These are phyloP conservation scores for Gryllus longicercus DNA, from an alignment of 2,888 invertebrate genomes.

Conservation along the genomic window DNA sequence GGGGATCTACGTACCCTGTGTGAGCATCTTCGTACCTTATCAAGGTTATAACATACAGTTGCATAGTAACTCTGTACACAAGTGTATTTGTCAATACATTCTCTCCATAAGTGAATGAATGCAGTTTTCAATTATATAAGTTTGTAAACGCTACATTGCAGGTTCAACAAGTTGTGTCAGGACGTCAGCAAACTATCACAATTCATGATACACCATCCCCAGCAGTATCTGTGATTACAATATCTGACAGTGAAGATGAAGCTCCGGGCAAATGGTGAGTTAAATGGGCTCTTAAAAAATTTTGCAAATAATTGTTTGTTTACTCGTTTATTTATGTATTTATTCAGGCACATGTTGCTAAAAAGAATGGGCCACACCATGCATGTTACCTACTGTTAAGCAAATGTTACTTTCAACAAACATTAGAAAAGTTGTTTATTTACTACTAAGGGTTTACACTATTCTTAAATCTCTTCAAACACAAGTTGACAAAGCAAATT, in stretches of 20 bases:
- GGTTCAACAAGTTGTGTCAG: conserved; percentile 47
- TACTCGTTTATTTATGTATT: not conserved
- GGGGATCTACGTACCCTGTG: too few species aligned
- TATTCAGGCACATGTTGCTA: not conserved
- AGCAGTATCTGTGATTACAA: conserved; percentile 91
- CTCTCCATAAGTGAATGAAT: too few species aligned
- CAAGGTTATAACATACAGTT: too few species aligned
- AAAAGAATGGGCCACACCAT: not conserved
- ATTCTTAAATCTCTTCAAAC: not conserved
- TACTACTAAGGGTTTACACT: too few species aligned
- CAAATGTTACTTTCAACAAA: too few species aligned
- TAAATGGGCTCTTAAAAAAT: not conserved
- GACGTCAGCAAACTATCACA: conserved; percentile 81
- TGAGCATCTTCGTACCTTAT: too few species aligned
- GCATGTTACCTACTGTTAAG: too few species aligned
- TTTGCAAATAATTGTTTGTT: not conserved
- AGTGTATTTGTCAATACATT: not conserved
- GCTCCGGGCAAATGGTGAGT: conserved; percentile 49
- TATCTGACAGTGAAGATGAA: conserved; percentile 93
- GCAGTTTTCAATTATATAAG: too few species aligned
- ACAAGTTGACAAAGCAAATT: not conserved
- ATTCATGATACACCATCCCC: conserved; percentile 95
- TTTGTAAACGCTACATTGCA: conserved; percentile 32
- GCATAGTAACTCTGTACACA: too few species aligned
- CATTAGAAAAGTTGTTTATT: too few species aligned